Base-by-base conservation (phyloP, 2,797 vertebrate species). In the Cyprinodon diabolis region DNA sequence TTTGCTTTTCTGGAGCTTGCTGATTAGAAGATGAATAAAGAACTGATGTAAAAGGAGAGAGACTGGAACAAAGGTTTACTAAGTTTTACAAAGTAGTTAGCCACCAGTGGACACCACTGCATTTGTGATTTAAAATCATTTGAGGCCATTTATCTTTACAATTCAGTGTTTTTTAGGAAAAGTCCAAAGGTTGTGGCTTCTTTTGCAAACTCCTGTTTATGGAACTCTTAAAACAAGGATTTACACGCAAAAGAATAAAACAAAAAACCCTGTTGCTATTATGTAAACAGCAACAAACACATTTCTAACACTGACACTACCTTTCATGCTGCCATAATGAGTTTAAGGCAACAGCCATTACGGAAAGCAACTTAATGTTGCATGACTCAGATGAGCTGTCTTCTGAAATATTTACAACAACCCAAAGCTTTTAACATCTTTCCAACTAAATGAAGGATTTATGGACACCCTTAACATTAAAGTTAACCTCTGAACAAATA, bases 271-370 rank as follows among this genome's bases (percentile, higher is more conserved):
- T 66, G 82, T 84, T 83, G 71, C 80, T 85, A 78, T 91, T 86
- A 84, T 83, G 79, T 88, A 86, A 88, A 87, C 84, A 89, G 82
- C 77, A 89, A 87, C 77, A 43, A 84, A 80, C 69, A 45, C 63
- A 10, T 80, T 82, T 85, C 80, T 81, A 85, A 88, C 89, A 86
- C 90, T 77, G 72, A 81, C 75, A 90, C 86, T 90, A 88, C 90
- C 90, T 90, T 89, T 86, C 83, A 74, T 84, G 83, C 82, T 83
- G 88, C 90, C 88, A 91, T 92, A 93, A 93, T 92, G 90, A 92
- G 90, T 91, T 91, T 89, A 91, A 90, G 80, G 86, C 82, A 88
- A 80, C 82, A 87, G 78, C 82, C 76, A 89, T 91, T 92, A 90
- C 89, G 79, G 84, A 91, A 78, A 83, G 87, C 88, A 83, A 90